These are phyloP conservation scores for Caenorhabditis elegans DNA, from an alignment of 1,140 invertebrate species.

Conservation along the genomic window WBcel235 BX284604.4:5326501-5327000, in stretches of 20 bases:
- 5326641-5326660: no score
- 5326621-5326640: no score
- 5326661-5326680: no score
- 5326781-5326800: no score
- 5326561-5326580: slow-evolving; percentile 1
- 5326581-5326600: not conserved
- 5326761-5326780: no score
- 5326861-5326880: not conserved
- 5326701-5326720: no score
- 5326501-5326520: slow-evolving; percentile 17
- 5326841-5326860: not conserved
- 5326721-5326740: no score
- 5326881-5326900: not conserved
- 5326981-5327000: slow-evolving; percentile 43
- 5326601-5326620: no score
- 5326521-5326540: slow-evolving; percentile 36
- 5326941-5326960: slow-evolving; percentile 36
- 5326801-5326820: no score
- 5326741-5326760: no score
- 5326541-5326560: slow-evolving; percentile 40
- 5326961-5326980: slow-evolving; percentile 39
- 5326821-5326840: not conserved
- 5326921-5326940: slow-evolving; percentile 1
- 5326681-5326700: no score
- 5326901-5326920: not conserved